A percentile compares a stretch with the other conserved stretches of the same genome.
Evolutionary conservation across 2,888 invertebrate genomes (phyloP).

Genomic region (Baccha elongata): DNA sequence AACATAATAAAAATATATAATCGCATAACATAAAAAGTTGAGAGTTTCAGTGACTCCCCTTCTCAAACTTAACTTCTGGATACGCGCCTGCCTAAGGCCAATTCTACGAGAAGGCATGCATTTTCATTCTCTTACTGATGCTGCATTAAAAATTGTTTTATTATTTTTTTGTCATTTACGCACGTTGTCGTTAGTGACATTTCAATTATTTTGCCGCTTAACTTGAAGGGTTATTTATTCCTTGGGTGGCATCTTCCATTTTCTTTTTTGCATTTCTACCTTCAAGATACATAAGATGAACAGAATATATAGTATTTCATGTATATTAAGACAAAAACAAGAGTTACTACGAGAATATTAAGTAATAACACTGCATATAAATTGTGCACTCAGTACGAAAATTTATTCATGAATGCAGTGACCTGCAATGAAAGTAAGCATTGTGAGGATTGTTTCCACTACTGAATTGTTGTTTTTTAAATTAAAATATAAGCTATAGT

Average conservation of each 20-base stretch:
- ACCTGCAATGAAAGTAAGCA: slow-evolving; percentile 27
- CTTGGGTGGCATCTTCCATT: background rate
- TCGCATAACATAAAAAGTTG: too few relatives aligned
- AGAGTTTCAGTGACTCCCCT: too few relatives aligned
- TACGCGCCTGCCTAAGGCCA: too few relatives aligned
- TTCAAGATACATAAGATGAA: background rate
- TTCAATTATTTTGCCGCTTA: slow-evolving; percentile 13
- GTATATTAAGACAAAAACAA: background rate
- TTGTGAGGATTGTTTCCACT: too few relatives aligned
- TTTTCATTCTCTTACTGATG: background rate
- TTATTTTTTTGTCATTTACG: slow-evolving; percentile 30
- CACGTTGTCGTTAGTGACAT: slow-evolving; percentile 5
- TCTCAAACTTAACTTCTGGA: too few relatives aligned
- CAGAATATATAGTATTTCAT: background rate
- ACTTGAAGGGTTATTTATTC: background rate
- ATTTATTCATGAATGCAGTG: slow-evolving; percentile 62
- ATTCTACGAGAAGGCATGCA: too few relatives aligned
- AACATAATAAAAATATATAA: too few relatives aligned
- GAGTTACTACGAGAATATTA: slow-evolving; percentile 38
- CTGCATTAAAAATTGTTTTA: slow-evolving; percentile 31
- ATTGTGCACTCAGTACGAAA: slow-evolving; percentile 31
- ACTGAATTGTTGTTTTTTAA: too few relatives aligned
- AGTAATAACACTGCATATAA: slow-evolving; percentile 24
- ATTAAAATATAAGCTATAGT: too few relatives aligned
- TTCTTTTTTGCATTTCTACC: too few relatives aligned